Evolutionary conservation across 1,140 invertebrate species (phyloP).

Genomic region (Drosophila sturtevanti): DNA sequence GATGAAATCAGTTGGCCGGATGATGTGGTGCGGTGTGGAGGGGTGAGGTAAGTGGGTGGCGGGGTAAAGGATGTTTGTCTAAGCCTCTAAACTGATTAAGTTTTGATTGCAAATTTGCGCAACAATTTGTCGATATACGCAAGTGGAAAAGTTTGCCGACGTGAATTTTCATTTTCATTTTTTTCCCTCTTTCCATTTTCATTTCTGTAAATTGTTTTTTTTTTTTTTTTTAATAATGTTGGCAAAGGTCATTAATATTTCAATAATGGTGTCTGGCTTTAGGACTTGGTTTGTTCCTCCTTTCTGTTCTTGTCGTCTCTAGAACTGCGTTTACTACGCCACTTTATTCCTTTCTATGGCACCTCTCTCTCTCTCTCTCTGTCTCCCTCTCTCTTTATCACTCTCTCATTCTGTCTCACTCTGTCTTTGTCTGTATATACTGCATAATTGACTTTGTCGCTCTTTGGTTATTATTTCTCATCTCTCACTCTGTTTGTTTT

Average conservation of each 20-base stretch:
- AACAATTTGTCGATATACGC: slow-evolving; percentile 62
- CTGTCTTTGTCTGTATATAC: slow-evolving; percentile 14
- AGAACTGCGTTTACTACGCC: neutral
- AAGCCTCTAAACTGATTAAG: slow-evolving; percentile 79
- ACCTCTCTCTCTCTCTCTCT: neutral
- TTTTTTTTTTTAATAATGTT: slow-evolving; percentile 57
- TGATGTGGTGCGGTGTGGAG: too few species aligned
- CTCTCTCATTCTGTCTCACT: neutral
- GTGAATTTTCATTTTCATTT: neutral
- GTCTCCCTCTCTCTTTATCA: neutral
- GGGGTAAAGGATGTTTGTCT: slow-evolving; percentile 12
- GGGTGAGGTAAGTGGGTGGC: too few species aligned
- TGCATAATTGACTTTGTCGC: slow-evolving; percentile 80
- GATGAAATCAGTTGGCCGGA: too few species aligned
- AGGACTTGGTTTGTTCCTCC: slow-evolving; percentile 23
- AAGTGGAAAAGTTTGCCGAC: slow-evolving; percentile 57
- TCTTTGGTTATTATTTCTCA: slow-evolving; percentile 68
- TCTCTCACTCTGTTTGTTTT: slow-evolving; percentile 45
- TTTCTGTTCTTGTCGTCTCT: slow-evolving; percentile 28
- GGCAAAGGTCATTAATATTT: slow-evolving; percentile 76
- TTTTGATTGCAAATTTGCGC: slow-evolving; percentile 72
- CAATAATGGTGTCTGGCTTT: slow-evolving; percentile 66
- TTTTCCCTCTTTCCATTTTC: neutral
- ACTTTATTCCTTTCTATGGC: neutral
- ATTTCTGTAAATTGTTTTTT: too few species aligned